Base-by-base conservation (phyloP, 23 tunicate genomes). In the Halocynthia aurantium region DNA sequence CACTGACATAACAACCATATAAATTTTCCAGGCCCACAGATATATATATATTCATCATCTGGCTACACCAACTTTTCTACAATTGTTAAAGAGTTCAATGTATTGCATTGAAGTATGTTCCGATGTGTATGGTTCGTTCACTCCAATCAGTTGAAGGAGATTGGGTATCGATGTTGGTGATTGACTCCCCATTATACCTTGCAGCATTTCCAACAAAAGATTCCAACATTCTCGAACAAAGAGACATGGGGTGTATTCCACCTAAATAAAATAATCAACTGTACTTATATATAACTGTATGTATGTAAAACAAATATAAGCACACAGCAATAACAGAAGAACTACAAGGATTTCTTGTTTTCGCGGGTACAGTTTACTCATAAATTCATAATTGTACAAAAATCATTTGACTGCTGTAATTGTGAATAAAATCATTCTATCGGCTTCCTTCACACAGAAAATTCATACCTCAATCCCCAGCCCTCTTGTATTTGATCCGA, bases 161-260 rank as follows among this genome's bases (percentile, higher is more conserved):
- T 50, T 44, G 8, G 90, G 85, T 13, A 77, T 49, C 58, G 58
- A 61, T 8, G 97, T 52, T 8, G 85, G 87, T 7, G 84, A 81
- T 71, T 90, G 88, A 40, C 76, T 86, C 0, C 81, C 90, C 67
- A 84, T 62, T 13, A 90, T 73, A 10, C 70, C 57, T 73, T 81
- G 88, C n/a, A 84, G 55, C 71, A 90, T 69, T 52, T 85, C 90
- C 22, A 81, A 20, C 70, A 90, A 73, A 51, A 90, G 44, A 12
- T 73, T 65, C 97, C 90, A 90, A 61, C 90, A 90, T 19, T 90
- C 90, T 40, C 72, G 73, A 44, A 86, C 82, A 75, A 71, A 85
- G 51, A 85, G 20, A 61, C 97, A 90, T 0, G 97, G 90, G 40
- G 73, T 81, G 62, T 85, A 90, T 77, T 90, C 97, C 13, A 87